Conservation (phyloP, 1,140 invertebrate species). For the Drosophila truncata region DNA sequence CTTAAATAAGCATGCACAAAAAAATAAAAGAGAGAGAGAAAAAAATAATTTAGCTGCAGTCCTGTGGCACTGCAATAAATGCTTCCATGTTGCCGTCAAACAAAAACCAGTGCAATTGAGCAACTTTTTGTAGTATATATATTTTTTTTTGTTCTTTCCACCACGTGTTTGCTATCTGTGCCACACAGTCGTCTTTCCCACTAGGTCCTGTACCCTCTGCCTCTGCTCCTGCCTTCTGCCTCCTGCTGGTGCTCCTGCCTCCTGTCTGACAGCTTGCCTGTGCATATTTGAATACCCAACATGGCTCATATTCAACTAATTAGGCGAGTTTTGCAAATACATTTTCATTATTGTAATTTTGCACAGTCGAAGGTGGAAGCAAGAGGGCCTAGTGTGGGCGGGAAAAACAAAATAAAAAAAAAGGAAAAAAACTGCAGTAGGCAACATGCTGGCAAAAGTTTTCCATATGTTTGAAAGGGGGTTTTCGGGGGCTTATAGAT, state of each 20-base stretch:
- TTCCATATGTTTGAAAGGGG: conserved; percentile 34
- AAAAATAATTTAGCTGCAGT: conserved; percentile 18
- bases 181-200: conserved; percentile 11
- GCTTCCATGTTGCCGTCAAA: conserved; percentile 34
- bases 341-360: conserved; percentile 84
- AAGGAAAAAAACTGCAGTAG: conserved; percentile 46
- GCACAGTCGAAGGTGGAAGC: conserved; percentile 32
- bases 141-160: conserved; percentile 9
- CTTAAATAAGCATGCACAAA: conserved; percentile 5
- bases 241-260: neutral
- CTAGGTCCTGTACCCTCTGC: neutral
- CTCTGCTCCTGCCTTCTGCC: neutral
- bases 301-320: conserved; percentile 83
- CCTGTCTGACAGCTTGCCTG: conserved; percentile 53
- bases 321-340: conserved; percentile 81
- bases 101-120: conserved; percentile 45
- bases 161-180: conserved; percentile 57
- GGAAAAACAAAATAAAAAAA: conserved; percentile 21
- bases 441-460: conserved; percentile 69
- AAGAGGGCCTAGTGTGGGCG: conserved; percentile 3
- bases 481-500: neutral
- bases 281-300: conserved; percentile 80
- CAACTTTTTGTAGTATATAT: conserved; percentile 19
- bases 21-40: neutral
- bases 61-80: conserved; percentile 26